These are phyloP conservation scores for Sminthurinus aureus DNA, from an alignment of 2,888 invertebrate species.

Conservation along the genomic window DNA sequence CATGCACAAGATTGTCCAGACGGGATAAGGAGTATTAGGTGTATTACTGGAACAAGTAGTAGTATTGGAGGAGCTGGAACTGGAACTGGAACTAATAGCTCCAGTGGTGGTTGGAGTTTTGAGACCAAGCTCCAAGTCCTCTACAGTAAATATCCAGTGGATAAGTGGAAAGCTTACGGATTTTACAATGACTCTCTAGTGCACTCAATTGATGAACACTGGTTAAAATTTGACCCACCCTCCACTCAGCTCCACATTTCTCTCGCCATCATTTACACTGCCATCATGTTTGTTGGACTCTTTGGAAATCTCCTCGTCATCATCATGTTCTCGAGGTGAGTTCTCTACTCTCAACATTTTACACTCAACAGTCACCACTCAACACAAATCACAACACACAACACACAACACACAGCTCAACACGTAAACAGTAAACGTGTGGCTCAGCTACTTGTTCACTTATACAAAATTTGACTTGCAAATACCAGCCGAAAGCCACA, in stretches of 20 bases:
- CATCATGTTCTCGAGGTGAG: conserved; percentile 76
- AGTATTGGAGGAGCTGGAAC: no score
- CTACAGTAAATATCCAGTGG: conserved; percentile 62
- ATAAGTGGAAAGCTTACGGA: conserved; percentile 67
- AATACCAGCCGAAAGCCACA: no score
- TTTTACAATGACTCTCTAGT: conserved; percentile 70
- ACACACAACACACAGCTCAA: no score
- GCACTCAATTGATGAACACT: conserved; percentile 72
- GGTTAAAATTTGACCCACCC: conserved; percentile 76
- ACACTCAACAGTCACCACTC: no score
- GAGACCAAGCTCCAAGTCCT: not conserved
- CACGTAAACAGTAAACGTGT: no score
- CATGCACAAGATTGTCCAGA: no score
- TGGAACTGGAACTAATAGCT: no score
- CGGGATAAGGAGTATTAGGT: no score
- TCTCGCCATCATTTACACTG: conserved; percentile 70
- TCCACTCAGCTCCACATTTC: conserved; percentile 68
- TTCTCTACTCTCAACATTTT: conserved; percentile 49
- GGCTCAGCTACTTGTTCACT: no score
- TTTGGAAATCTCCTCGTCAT: conserved; percentile 77
- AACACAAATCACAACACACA: no score
- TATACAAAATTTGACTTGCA: no score
- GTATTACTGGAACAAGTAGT: no score
- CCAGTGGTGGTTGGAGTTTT: not conserved
- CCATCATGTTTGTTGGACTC: conserved; percentile 73